Base-by-base conservation (phyloP, 1,140 invertebrate species). In the Hormaphis cornu region DNA sequence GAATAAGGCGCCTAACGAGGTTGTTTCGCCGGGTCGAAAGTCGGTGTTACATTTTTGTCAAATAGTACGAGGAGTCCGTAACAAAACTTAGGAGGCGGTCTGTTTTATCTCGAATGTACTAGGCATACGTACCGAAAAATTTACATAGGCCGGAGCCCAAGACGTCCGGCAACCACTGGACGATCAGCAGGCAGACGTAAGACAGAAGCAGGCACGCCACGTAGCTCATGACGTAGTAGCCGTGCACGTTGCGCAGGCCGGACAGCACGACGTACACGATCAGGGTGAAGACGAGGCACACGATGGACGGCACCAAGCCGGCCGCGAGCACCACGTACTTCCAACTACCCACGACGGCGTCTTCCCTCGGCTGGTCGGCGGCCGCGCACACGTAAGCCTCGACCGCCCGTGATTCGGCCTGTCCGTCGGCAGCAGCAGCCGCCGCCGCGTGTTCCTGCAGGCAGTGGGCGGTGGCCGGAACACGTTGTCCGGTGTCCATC, bases 201-300 rank as follows among this genome's bases (percentile, higher is more conserved):
- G 83, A 85, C 1, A 83, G 72, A 40, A 86, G 77, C 1, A 90
- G 78, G 1, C 82, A 83, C 3, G 81, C 75, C 1, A 88, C 84
- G 74, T 89, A 89, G 71, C 84, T 86, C 82, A 89, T 88, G 8
- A 89, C 75, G 0, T 85, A 86, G 76, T 84, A 83, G 0, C 88
- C 87, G 72, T 89, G 88, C 8, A 89, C 79, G 76, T 88, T 89
- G 9, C 84, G 75, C 22, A 89, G 75, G 56, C 89, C 87, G 0
- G 86, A 84, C 42, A 89, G 82, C 26, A 86, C 77, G 1, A 85
- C 82, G 74, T 90, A 89, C 0, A 89, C 86, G 37, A 87, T 61
- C 58, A 90, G 84, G 1, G 88, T 89, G 0, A 82, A 79, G 26
- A 86, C 70, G 24, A 89, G 80, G 72, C 89, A 89, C 0, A 86